Conservation (phyloP, 1,140 invertebrate species). For the Pantala flavescens region DNA sequence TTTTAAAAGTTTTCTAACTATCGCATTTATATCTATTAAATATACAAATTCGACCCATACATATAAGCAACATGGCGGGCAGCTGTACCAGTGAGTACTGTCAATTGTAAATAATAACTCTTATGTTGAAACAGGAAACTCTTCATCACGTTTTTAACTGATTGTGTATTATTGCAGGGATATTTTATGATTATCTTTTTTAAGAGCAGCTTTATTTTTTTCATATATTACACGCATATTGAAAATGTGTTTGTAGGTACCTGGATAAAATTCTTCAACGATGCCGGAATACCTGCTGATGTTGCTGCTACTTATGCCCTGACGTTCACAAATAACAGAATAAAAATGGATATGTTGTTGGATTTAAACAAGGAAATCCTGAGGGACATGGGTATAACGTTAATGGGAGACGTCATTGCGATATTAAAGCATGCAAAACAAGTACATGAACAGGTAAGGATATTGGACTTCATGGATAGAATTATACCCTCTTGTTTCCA, state of each 20-base stretch:
- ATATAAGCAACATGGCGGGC: neutral
- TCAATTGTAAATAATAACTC: neutral
- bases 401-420: slow-evolving; percentile 75
- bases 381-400: slow-evolving; percentile 68
- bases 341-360: slow-evolving; percentile 65
- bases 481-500: neutral
- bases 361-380: slow-evolving; percentile 75
- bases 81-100: neutral
- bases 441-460: slow-evolving; percentile 53
- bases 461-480: slow-evolving; percentile 32
- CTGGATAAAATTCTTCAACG: slow-evolving; percentile 70
- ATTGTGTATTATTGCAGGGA: neutral
- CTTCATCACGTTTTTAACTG: neutral
- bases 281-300: slow-evolving; percentile 61
- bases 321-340: slow-evolving; percentile 71
- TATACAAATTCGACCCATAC: neutral
- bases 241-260: slow-evolving; percentile 35
- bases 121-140: neutral
- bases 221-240: neutral
- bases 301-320: slow-evolving; percentile 67
- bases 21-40: neutral
- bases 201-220: neutral
- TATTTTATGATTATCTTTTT: neutral
- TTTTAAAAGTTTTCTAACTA: neutral
- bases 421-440: slow-evolving; percentile 71